Conservation (phyloP, 30 jellyfish, hydroid and myxozoan genomes). For the Clytia hemisphaerica region DNA sequence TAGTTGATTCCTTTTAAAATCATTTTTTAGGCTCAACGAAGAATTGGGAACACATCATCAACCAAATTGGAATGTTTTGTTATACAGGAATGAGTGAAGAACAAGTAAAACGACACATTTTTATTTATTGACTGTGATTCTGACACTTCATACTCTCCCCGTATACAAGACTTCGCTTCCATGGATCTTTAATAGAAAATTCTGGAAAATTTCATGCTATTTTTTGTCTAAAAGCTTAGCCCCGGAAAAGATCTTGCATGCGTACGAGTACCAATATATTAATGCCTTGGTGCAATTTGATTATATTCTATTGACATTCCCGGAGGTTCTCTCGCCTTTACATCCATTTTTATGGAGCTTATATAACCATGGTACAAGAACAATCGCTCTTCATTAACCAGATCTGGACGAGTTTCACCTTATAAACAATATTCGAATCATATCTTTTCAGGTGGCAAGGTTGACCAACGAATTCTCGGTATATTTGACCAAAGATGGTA, state of each 20-base stretch:
- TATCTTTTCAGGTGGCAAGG: conserved; percentile 46
- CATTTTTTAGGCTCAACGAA: conserved; percentile 43
- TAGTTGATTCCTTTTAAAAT: background rate
- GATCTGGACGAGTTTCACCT: no score
- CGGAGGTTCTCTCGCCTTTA: no score
- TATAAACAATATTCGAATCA: background rate
- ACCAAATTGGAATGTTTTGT: conserved; percentile 94
- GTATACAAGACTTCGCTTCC: background rate
- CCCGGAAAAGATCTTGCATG: no score
- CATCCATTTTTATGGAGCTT: no score
- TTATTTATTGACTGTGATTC: background rate
- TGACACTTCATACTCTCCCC: background rate
- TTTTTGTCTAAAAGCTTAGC: background rate
- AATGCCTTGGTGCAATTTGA: no score
- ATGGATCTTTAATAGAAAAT: no score
- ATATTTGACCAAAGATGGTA: conserved; percentile 81
- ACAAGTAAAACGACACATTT: conserved; percentile 40
- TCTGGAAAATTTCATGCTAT: no score
- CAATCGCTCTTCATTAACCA: no score
- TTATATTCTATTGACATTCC: no score
- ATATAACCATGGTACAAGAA: no score
- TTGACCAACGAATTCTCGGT: conserved; percentile 59
- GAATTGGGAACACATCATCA: conserved; percentile 84
- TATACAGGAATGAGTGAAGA: conserved; percentile 83
- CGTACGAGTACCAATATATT: no score